A percentile compares a stretch with the other conserved stretches of the same genome.
Evolutionary conservation across 2,888 invertebrate genomes (phyloP).

Genomic region (Ecdyonurus torrentis): DNA sequence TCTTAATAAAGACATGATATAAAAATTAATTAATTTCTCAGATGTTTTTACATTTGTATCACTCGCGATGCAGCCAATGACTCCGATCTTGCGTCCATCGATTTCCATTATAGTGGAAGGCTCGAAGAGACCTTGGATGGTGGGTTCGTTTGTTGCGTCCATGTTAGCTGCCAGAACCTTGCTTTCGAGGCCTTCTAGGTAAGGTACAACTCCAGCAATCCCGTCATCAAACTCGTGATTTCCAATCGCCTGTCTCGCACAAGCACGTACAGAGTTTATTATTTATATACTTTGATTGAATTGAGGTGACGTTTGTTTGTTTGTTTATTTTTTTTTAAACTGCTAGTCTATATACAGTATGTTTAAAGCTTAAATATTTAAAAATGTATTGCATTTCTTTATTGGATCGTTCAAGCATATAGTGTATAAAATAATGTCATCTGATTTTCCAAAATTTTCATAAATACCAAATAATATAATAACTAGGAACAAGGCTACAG

Average conservation of each 20-base stretch:
- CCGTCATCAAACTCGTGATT: conserved; percentile 78
- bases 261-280: too few species aligned
- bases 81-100: conserved; percentile 48
- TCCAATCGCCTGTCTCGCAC: conserved; percentile 57
- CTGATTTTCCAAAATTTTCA: too few species aligned
- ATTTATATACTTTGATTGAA: too few species aligned
- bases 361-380: background rate
- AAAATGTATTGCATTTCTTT: background rate
- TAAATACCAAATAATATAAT: too few species aligned
- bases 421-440: too few species aligned
- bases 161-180: conserved; percentile 62
- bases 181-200: conserved; percentile 41
- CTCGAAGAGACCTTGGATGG: conserved; percentile 34
- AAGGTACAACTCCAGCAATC: conserved; percentile 52
- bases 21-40: too few species aligned
- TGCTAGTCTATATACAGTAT: too few species aligned
- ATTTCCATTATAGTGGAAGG: conserved; percentile 46
- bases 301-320: too few species aligned
- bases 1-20: too few species aligned
- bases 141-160: conserved; percentile 47
- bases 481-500: too few species aligned
- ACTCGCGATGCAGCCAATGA: conserved; percentile 57
- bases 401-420: background rate
- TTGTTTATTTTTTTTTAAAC: too few species aligned
- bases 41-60: conserved; percentile 43